Conservation (phyloP, 2,113 vertebrate species). For the Gyps fulvus region DNA sequence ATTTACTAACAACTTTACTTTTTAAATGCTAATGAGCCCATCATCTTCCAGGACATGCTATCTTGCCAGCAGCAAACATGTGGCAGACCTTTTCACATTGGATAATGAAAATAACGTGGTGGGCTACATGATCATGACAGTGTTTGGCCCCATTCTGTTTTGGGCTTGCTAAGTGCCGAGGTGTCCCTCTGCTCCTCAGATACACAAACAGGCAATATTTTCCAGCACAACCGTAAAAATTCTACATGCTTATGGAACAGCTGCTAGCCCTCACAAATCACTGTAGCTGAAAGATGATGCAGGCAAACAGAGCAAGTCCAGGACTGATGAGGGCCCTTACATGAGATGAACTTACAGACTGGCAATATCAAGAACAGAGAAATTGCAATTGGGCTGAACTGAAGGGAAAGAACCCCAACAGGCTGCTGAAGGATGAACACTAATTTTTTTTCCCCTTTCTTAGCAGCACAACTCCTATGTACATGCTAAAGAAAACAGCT, state of each 20-base stretch:
- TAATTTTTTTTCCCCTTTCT: no score
- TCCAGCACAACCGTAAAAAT: not conserved
- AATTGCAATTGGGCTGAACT: not conserved
- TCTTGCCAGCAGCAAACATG: not conserved
- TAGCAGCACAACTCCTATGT: not conserved
- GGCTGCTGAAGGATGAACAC: not conserved
- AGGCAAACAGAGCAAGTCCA: not conserved
- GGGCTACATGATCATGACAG: not conserved
- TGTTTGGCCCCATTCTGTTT: not conserved
- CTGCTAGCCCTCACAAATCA: not conserved
- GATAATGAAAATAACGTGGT: not conserved
- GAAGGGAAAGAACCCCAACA: not conserved
- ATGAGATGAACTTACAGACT: not conserved
- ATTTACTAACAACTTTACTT: conserved; percentile 10
- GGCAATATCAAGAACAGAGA: not conserved
- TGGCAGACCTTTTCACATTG: not conserved
- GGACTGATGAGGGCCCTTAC: not conserved
- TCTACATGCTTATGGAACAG: not conserved
- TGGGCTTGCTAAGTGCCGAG: not conserved
- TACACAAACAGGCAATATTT: not conserved
- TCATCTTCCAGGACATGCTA: not conserved
- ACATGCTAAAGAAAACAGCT: not conserved
- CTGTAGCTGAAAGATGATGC: not conserved
- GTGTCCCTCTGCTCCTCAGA: not conserved
- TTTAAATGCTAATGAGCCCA: not conserved